These are phyloP conservation scores for Caenorhabditis sulstoni DNA, from an alignment of 2,888 invertebrate species.

Conservation along the genomic window DNA sequence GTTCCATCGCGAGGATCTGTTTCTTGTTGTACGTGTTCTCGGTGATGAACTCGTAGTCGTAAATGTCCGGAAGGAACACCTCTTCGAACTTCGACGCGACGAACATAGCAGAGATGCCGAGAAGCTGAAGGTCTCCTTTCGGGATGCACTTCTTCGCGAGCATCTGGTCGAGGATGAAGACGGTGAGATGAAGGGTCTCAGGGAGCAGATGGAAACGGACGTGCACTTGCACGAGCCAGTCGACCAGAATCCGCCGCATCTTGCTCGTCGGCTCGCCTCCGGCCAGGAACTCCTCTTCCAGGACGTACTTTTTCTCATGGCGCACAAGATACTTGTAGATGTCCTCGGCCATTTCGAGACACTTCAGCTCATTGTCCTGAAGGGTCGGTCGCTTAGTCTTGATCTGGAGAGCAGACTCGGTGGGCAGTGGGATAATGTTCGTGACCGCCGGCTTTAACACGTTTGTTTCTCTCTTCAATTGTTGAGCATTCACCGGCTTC, in stretches of 20 bases:
- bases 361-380: constrained; percentile 49
- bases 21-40: constrained; percentile 89
- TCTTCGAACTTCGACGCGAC: constrained; percentile 96
- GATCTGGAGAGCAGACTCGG: constrained; percentile 1
- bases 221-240: constrained; percentile 88
- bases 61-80: constrained; percentile 90
- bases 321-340: constrained; percentile 85
- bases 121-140: constrained; percentile 68
- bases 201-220: constrained; percentile 87
- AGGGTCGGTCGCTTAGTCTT: constrained; percentile 25
- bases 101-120: constrained; percentile 84
- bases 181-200: constrained; percentile 92
- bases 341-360: constrained; percentile 89
- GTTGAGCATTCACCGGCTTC: constrained; percentile 37
- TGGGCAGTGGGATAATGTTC: background rate
- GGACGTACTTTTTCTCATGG: constrained; percentile 56
- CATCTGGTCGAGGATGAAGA: constrained; percentile 92
- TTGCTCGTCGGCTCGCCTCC: constrained; percentile 84
- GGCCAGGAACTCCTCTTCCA: constrained; percentile 53
- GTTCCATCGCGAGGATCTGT: constrained; percentile 68
- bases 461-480: constrained; percentile 6
- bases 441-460: constrained; percentile 13
- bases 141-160: constrained; percentile 85
- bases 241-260: constrained; percentile 92
- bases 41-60: constrained; percentile 92